Base-by-base conservation (phyloP, 2,888 invertebrate genomes). In the Phaedon cochleariae region DNA sequence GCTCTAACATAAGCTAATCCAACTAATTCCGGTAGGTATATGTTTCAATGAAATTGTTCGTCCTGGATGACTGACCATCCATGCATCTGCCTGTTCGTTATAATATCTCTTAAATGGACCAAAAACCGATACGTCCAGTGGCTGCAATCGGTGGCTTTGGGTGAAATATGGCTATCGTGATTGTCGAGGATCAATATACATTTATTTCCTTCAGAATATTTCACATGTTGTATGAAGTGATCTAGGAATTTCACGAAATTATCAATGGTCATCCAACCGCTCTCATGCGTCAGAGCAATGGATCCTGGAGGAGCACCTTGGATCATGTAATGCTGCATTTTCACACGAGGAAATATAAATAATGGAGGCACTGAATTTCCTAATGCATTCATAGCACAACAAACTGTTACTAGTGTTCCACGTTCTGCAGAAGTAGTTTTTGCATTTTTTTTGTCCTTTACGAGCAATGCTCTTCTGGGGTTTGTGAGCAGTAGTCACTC, bases 281-380 rank as follows among this genome's bases (percentile, higher is more conserved):
- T 46, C 20, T 57, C 45, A 57, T 45, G 57, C 18, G 45, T 57
- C 26, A 60, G 67, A 63, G 62, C 62, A 62, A 53, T 59, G 64
- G 67, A 69, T 31, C 64, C 69, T 65, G 69, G 61, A 60, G 71
- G 62, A 62, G 65, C 60, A 59, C 67, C 63, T 57, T 62, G 57
- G 52, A 41, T 65, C 67, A 67, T 62, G 67, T 69, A 67, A 51
- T 67, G 65, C 20, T 49, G 17, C 0, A 15, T 21, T 1, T 18
- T 17, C 21, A 15, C 21, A 52, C 29, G 4, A 26, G 17, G 29
- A 29, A 52, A 52, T 26, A 52, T 52, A n/a, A 52, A 15, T 9
- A 52, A 22, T 29, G 55, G 59, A 49, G 67, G 60, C 59, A 63
- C 59, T 48, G 59, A 60, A 64, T 67, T 67, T 37, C 60, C 63